These are phyloP conservation scores for Hepsetus odoe DNA, from an alignment of 2,113 vertebrate species.

Conservation along the genomic window DNA sequence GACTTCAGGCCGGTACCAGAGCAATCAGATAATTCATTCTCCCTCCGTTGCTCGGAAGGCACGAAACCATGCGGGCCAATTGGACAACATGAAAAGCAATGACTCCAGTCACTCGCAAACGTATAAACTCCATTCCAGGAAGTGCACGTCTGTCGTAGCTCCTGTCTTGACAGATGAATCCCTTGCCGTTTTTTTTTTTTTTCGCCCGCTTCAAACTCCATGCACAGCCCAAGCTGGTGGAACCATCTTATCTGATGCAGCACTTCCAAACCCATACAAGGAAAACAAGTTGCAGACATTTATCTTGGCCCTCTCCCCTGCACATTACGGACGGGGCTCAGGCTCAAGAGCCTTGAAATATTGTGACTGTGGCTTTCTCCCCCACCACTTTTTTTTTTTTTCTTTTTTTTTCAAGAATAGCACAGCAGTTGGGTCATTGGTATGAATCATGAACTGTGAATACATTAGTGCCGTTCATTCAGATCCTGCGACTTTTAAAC, in stretches of 20 bases:
- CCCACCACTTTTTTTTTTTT: background rate
- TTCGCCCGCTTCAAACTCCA: background rate
- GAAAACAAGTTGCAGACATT: constrained; percentile 70
- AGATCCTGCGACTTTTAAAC: constrained; percentile 52
- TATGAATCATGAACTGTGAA: constrained; percentile 62
- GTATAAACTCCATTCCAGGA: constrained; percentile 30
- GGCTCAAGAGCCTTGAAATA: constrained; percentile 58
- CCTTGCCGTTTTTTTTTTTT: constrained; percentile 10
- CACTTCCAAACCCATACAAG: constrained; percentile 52
- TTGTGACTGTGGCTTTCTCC: constrained; percentile 63
- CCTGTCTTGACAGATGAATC: constrained; percentile 50
- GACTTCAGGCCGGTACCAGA: background rate
- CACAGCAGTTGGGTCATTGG: constrained; percentile 65
- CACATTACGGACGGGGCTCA: constrained; percentile 64
- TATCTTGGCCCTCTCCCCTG: constrained; percentile 65
- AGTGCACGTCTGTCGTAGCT: constrained; percentile 30
- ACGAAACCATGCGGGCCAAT: constrained; percentile 28
- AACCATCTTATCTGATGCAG: constrained; percentile 48
- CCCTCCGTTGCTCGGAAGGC: constrained; percentile 13
- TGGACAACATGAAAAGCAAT: background rate
- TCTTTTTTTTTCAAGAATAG: constrained; percentile 58
- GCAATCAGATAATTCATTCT: constrained; percentile 35
- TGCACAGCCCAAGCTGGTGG: constrained; percentile 5
- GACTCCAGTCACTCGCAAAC: constrained; percentile 19
- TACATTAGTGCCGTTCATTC: constrained; percentile 57